Conservation (phyloP, 2,888 invertebrate genomes). For the Plagodis pulveraria region DNA sequence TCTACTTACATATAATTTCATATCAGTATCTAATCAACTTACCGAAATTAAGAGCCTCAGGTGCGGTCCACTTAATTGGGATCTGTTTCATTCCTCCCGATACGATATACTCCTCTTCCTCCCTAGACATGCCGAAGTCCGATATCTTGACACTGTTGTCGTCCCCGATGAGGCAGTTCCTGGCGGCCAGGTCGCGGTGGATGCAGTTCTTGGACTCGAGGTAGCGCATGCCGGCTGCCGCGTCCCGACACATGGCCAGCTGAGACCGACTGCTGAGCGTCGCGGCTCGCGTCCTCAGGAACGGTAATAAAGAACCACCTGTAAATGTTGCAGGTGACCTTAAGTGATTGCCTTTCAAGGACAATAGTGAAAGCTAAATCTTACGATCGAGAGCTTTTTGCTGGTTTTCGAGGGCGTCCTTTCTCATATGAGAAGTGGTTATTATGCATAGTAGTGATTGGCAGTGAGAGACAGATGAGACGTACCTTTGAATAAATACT, state of each 20-base stretch:
- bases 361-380: too few relatives aligned
- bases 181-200: constrained; percentile 97
- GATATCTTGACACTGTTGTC: constrained; percentile 97
- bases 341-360: too few relatives aligned
- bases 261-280: constrained; percentile 87
- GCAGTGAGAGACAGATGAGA: neutral
- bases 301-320: constrained; percentile 96
- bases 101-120: constrained; percentile 98
- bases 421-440: neutral
- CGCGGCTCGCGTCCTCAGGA: constrained; percentile 91
- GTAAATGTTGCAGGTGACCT: constrained; percentile 21
- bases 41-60: constrained; percentile 98
- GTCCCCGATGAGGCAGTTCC: constrained; percentile 95
- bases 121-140: constrained; percentile 98
- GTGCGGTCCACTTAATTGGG: constrained; percentile 99
- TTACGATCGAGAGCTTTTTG: too few relatives aligned
- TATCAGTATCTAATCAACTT: constrained; percentile 41
- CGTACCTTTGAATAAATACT: neutral
- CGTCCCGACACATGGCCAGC: constrained; percentile 96
- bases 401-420: too few relatives aligned
- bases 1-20: neutral
- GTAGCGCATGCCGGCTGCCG: constrained; percentile 97
- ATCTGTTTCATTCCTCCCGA: constrained; percentile 99
- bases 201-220: constrained; percentile 98
- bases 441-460: neutral